phyloP scores from a whole-genome alignment of 92 coral and sea anemone genomes.

The Phenganax subtilis region DNA sequence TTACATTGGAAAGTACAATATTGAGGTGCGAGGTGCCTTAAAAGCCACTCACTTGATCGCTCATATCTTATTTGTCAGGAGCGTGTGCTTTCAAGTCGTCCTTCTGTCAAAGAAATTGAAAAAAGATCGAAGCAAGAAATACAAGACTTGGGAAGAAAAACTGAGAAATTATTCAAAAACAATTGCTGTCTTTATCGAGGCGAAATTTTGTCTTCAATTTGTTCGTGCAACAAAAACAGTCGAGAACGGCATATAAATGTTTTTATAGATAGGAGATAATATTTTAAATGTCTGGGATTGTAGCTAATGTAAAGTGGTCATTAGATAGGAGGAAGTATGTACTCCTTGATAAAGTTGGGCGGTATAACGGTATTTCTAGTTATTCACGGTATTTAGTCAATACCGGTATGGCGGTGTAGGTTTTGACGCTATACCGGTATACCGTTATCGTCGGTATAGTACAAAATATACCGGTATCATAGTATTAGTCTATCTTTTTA shows the following conservation, averaged over 20 bases:
- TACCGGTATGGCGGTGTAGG: too few species aligned
- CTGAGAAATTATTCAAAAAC: background rate
- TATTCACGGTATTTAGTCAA: too few species aligned
- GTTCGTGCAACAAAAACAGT: conserved; percentile 3
- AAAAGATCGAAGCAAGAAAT: conserved; percentile 35
- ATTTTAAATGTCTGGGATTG: background rate
- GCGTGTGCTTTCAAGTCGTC: conserved; percentile 67
- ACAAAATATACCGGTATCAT: too few species aligned
- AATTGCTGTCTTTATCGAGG: conserved; percentile 6
- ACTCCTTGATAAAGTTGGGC: too few species aligned
- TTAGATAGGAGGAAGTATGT: too few species aligned
- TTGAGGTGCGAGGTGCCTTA: too few species aligned
- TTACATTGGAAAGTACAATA: too few species aligned
- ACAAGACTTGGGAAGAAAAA: background rate
- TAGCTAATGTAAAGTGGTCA: too few species aligned
- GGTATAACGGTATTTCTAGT: too few species aligned
- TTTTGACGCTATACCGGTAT: too few species aligned
- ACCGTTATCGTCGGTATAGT: too few species aligned
- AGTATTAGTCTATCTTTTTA: too few species aligned
- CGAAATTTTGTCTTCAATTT: conserved; percentile 18
- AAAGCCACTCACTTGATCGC: background rate
- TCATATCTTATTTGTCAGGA: conserved; percentile 46
- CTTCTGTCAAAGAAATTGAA: conserved; percentile 52
- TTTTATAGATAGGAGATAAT: conserved; percentile 9
- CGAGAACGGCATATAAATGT: background rate